These are phyloP conservation scores for Oryzias woworae DNA, from an alignment of 2,113 vertebrate genomes.

Conservation along the genomic window DNA sequence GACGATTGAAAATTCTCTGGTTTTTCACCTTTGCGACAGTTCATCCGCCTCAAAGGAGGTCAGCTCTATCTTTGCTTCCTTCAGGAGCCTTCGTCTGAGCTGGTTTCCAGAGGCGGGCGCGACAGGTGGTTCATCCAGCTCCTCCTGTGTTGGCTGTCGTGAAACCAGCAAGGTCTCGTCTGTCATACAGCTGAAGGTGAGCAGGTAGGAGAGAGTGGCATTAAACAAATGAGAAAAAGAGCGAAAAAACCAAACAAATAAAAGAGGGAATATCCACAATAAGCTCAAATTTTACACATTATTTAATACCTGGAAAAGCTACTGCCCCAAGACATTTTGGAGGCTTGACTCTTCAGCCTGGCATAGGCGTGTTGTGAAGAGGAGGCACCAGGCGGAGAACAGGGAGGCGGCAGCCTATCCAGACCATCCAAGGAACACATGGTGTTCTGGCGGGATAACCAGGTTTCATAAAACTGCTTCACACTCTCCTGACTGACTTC, in stretches of 20 bases:
- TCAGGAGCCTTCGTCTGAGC: constrained; percentile 62
- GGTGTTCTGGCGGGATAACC: constrained; percentile 66
- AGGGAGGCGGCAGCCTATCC: not conserved
- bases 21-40: constrained; percentile 58
- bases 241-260: not conserved
- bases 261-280: too few relatives aligned
- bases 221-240: not conserved
- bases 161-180: constrained; percentile 78
- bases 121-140: constrained; percentile 63
- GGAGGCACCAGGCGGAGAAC: constrained; percentile 24
- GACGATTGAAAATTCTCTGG: not conserved
- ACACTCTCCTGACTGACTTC: constrained; percentile 74
- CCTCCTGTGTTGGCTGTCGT: constrained; percentile 75
- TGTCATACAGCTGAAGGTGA: constrained; percentile 76
- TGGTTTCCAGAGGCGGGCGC: constrained; percentile 28
- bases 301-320: constrained; percentile 76
- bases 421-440: constrained; percentile 39
- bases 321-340: constrained; percentile 72
- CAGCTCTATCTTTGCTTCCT: constrained; percentile 66
- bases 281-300: too few relatives aligned
- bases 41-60: constrained; percentile 59
- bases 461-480: constrained; percentile 66
- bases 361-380: constrained; percentile 35
- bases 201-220: not conserved
- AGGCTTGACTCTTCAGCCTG: constrained; percentile 58